Percentiles rank a stretch among this genome's conserved stretches.
Conservation (phyloP, 2,797 vertebrate species). For the Astyanax mexicanus region DNA sequence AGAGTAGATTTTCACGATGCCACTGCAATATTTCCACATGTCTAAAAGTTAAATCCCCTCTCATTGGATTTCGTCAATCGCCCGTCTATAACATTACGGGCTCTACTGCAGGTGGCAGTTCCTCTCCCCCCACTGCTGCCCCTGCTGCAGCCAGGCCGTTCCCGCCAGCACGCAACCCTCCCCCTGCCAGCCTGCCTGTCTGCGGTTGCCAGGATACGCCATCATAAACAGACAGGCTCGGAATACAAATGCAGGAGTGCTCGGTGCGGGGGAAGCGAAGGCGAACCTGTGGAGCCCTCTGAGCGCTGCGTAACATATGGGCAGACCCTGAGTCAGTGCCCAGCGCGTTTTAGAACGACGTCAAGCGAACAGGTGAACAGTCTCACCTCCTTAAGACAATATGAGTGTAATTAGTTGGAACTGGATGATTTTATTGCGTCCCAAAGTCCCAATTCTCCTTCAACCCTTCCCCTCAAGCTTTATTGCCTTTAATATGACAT, state of each 20-base stretch:
- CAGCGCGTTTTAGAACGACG: slow-evolving; percentile 19
- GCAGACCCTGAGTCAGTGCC: slow-evolving; percentile 7
- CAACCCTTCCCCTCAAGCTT: too few relatives aligned
- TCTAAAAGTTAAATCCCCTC: neutral
- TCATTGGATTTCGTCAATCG: neutral
- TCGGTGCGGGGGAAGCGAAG: slow-evolving; percentile 36
- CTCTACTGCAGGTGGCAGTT: slow-evolving; percentile 30
- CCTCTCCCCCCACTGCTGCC: neutral
- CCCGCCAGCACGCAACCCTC: slow-evolving; percentile 44
- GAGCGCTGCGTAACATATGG: slow-evolving; percentile 10
- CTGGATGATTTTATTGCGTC: neutral
- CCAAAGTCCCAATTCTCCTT: too few relatives aligned
- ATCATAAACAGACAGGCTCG: slow-evolving; percentile 56
- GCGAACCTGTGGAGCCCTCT: slow-evolving; percentile 12
- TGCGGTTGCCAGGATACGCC: slow-evolving; percentile 60
- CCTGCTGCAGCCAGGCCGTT: slow-evolving; percentile 34
- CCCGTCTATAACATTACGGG: slow-evolving; percentile 31
- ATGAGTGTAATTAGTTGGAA: neutral
- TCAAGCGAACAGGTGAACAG: slow-evolving; percentile 2
- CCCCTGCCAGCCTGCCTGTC: slow-evolving; percentile 48
- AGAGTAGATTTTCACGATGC: too few relatives aligned
- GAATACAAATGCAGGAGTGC: slow-evolving; percentile 61
- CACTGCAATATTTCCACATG: neutral
- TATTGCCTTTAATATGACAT: too few relatives aligned
- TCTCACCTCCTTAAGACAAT: neutral